phyloP scores from a whole-genome alignment of 2,797 vertebrate species.

The Pogonophryne albipinna region DNA sequence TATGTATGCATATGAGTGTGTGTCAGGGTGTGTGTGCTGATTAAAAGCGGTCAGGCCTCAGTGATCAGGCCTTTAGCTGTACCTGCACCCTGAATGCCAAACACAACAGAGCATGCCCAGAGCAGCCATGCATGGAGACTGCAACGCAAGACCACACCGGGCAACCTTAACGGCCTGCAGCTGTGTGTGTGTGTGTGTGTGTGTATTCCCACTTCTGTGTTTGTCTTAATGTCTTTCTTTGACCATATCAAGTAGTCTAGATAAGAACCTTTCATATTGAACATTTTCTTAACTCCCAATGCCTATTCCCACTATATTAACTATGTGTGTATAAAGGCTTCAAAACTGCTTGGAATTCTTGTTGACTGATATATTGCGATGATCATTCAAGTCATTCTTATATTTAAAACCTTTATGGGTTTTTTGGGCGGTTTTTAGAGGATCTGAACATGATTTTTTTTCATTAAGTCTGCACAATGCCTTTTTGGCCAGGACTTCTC shows the following conservation, averaged over 20 bases:
- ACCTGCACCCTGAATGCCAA: slow-evolving; percentile 82
- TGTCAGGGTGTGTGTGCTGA: slow-evolving; percentile 69
- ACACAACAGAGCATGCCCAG: slow-evolving; percentile 80
- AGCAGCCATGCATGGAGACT: slow-evolving; percentile 74
- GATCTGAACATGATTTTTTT: too few species aligned
- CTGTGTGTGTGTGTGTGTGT: slow-evolving; percentile 45
- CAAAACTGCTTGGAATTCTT: too few species aligned
- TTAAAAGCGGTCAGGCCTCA: slow-evolving; percentile 82
- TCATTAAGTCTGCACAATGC: too few species aligned
- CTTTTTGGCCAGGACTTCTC: too few species aligned
- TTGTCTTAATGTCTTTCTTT: slow-evolving; percentile 26
- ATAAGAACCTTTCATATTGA: background rate
- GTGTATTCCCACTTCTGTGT: slow-evolving; percentile 37
- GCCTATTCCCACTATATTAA: slow-evolving; percentile 10
- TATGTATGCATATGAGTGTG: slow-evolving; percentile 61
- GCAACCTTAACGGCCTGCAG: slow-evolving; percentile 63
- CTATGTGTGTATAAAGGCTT: background rate
- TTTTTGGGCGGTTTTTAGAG: too few species aligned
- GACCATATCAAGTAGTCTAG: slow-evolving; percentile 28
- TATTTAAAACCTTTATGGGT: too few species aligned
- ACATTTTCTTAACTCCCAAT: slow-evolving; percentile 5
- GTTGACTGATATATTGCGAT: too few species aligned
- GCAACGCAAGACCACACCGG: slow-evolving; percentile 52
- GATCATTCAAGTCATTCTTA: too few species aligned
- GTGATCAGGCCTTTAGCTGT: slow-evolving; percentile 78